Evolutionary conservation across 1,140 invertebrate genomes (phyloP), one percentile per base, ranked within the genome.

Genomic region (Drosophila ironensis): DNA sequence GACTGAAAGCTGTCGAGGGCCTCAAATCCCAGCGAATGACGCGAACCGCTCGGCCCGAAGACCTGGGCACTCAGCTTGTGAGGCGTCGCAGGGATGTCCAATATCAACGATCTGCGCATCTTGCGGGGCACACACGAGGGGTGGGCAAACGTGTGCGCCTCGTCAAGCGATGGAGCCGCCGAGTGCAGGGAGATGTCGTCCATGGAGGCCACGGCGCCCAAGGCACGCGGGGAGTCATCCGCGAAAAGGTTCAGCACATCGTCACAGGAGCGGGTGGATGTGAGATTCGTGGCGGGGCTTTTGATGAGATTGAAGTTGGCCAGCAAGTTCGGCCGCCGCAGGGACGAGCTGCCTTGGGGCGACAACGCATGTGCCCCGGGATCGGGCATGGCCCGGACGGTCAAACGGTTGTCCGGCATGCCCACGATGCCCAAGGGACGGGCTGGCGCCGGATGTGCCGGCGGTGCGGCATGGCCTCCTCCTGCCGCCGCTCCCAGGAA

Each of bases 351-450:
- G n/a, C 35, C 27, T 5, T 48, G 50, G 4, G 81, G 67, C 2
- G 78, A 60, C 57, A 52, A 80, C 5, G 27, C 46, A 44, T 75
- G 74, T 0, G 71, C 48, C 25, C 52, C 45, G 4, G 50, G 70
- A 63, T 88, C 90, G 6, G 77, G 72, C 91, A 92, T 92, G 16
- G 91, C 91, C 11, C 92, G 88, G 2, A 92, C 92, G 24, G 92
- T 92, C 16, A 93, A 51, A 16, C 92, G 71, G 22, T 84, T 88
- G 37, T 89, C 81, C 2, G 66, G 70, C 8, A 81, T 72, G 2
- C 71, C 72, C n/a, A 75, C 82, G 22, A 88, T 88, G 11, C 70
- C 88, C 30, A 63, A 27, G 0, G 86, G 82, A 17, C 82, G 77
- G 1, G 81, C 56, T 14, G 47, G 47, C 12, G 60, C 80, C 6